phyloP scores from a whole-genome alignment of 2,797 vertebrate species.

The Artibeus jamaicensis region DNA sequence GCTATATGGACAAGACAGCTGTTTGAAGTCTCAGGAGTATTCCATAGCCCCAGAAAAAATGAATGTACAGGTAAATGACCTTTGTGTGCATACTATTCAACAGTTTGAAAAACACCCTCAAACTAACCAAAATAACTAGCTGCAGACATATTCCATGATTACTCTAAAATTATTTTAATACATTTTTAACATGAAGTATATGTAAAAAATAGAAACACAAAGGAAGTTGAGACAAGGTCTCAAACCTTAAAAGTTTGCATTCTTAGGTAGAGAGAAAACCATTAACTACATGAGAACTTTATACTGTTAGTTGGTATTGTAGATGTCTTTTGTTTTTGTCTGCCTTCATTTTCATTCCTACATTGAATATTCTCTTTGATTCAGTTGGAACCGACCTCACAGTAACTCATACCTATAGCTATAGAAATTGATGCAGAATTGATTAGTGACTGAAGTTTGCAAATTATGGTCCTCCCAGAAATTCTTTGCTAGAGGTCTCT shows the following conservation, averaged over 20 bases:
- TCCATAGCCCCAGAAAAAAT: background rate
- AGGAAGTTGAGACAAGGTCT: background rate
- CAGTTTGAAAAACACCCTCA: background rate
- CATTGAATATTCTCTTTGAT: background rate
- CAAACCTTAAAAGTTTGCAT: background rate
- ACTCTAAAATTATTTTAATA: background rate
- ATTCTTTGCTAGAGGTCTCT: background rate
- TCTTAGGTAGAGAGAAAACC: background rate
- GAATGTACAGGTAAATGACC: background rate
- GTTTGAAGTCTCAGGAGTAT: background rate
- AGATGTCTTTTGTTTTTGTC: background rate
- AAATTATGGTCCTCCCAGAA: background rate
- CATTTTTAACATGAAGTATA: background rate
- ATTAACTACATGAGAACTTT: background rate
- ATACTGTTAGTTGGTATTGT: background rate
- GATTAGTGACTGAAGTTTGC: background rate
- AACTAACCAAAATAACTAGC: slow-evolving; percentile 20
- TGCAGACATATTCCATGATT: background rate
- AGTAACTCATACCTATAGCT: background rate
- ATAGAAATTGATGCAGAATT: slow-evolving; percentile 5
- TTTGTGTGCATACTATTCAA: background rate
- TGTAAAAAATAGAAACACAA: background rate
- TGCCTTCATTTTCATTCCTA: background rate
- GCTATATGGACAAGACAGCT: background rate
- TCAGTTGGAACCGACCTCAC: background rate